These are phyloP conservation scores for Leiothrix lutea DNA, from an alignment of 2,113 vertebrate genomes.

Conservation along the genomic window DNA sequence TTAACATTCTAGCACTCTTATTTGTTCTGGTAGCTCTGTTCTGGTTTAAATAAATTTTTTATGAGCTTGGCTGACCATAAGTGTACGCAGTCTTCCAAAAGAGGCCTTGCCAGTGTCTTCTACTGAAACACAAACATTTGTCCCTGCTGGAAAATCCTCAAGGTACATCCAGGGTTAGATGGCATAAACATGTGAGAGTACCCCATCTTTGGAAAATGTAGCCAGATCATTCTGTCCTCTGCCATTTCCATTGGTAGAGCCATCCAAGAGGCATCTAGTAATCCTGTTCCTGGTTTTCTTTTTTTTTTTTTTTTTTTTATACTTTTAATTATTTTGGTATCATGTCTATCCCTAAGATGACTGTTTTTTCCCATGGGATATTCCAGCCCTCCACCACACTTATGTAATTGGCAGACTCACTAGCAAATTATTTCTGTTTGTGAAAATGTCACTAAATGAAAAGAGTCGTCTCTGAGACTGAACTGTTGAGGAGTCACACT, in stretches of 20 bases:
- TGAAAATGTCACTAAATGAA: not conserved
- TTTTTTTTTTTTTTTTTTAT: not conserved
- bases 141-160: not conserved
- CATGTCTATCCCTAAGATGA: not conserved
- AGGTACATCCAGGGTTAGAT: not conserved
- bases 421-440: not conserved
- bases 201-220: not conserved
- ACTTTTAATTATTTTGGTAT: not conserved
- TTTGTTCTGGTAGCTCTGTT: not conserved
- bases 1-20: not conserved
- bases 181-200: not conserved
- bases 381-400: not conserved
- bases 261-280: not conserved
- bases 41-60: slow-evolving; percentile 36
- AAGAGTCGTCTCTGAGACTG: not conserved
- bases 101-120: not conserved
- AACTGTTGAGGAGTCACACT: not conserved
- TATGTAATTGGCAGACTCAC: not conserved
- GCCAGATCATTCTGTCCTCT: not conserved
- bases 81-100: not conserved
- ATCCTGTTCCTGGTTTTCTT: not conserved
- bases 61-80: not conserved
- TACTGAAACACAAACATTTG: not conserved
- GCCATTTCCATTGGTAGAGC: not conserved
- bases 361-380: not conserved